phyloP scores from a whole-genome alignment of 1,140 invertebrate species.

The Trichomalopsis sarcophagae region DNA sequence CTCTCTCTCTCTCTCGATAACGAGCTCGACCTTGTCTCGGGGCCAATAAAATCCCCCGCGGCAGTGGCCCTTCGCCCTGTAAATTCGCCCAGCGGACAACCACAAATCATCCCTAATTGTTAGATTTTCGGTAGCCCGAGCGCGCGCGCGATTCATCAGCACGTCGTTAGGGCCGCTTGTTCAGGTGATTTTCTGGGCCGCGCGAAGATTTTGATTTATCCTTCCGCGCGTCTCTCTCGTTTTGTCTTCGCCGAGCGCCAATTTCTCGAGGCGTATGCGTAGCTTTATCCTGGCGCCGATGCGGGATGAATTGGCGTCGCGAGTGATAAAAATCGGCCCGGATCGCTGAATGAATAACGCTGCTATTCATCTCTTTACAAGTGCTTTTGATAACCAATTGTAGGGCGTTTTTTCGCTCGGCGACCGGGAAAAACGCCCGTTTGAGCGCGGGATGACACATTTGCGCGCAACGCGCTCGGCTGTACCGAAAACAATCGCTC shows the following conservation, averaged over 20 bases:
- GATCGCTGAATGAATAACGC: neutral
- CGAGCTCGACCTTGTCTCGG: slow-evolving; percentile 52
- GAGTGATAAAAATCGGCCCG: slow-evolving; percentile 23
- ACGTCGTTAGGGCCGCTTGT: slow-evolving; percentile 44
- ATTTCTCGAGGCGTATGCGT: neutral
- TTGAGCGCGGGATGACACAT: neutral
- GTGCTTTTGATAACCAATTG: slow-evolving; percentile 42
- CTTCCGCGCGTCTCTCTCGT: neutral
- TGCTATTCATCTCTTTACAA: slow-evolving; percentile 3
- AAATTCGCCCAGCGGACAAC: slow-evolving; percentile 49
- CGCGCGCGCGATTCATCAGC: slow-evolving; percentile 52
- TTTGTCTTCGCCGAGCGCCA: neutral
- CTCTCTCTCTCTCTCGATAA: slow-evolving; percentile 25
- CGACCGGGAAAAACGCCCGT: neutral
- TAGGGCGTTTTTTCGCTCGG: neutral
- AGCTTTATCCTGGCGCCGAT: slow-evolving; percentile 6
- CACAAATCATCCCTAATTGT: slow-evolving; percentile 62
- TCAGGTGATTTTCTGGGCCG: slow-evolving; percentile 23
- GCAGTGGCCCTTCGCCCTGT: slow-evolving; percentile 36
- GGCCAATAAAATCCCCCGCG: slow-evolving; percentile 54
- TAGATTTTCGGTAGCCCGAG: slow-evolving; percentile 53
- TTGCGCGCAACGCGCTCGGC: slow-evolving; percentile 9
- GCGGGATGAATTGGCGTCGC: neutral
- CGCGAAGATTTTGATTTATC: slow-evolving; percentile 31
- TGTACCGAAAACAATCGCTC: neutral